A percentile compares a stretch with the other conserved stretches of the same genome.
Evolutionary conservation across 2,797 vertebrate species (phyloP).

Genomic region (Spizella passerina): DNA sequence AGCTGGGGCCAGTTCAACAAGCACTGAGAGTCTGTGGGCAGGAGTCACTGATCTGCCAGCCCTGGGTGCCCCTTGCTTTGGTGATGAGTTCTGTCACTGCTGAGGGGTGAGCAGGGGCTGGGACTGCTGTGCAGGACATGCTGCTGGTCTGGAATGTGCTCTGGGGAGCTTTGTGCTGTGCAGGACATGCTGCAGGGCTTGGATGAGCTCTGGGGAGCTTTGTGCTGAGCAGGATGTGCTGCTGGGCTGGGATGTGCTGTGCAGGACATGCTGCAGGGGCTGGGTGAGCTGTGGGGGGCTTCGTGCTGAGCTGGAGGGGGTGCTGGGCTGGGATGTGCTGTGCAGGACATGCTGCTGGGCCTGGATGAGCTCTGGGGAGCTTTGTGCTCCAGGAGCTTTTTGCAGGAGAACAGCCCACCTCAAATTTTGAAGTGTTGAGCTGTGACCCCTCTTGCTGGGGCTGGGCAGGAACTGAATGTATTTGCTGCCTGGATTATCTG

Average conservation of each 20-base stretch:
- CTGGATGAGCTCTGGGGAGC: too few species aligned
- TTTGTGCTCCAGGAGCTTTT: background rate
- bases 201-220: too few species aligned
- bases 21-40: accelerated
- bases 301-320: too few species aligned
- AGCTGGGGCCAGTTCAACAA: background rate
- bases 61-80: background rate
- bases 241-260: too few species aligned
- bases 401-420: background rate
- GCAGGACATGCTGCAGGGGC: too few species aligned
- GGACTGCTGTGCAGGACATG: too few species aligned
- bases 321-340: too few species aligned
- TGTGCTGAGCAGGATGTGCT: accelerated
- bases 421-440: background rate
- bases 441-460: background rate
- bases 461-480: background rate
- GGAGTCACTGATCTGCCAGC: background rate
- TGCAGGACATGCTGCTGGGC: too few species aligned
- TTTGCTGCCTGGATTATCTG: background rate
- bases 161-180: too few species aligned
- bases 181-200: too few species aligned
- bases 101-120: background rate
- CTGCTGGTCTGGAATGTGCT: accelerated
- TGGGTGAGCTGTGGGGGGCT: too few species aligned
- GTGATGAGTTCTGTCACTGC: background rate